phyloP scores from a whole-genome alignment of 2,888 invertebrate genomes.

The Apamea anceps region DNA sequence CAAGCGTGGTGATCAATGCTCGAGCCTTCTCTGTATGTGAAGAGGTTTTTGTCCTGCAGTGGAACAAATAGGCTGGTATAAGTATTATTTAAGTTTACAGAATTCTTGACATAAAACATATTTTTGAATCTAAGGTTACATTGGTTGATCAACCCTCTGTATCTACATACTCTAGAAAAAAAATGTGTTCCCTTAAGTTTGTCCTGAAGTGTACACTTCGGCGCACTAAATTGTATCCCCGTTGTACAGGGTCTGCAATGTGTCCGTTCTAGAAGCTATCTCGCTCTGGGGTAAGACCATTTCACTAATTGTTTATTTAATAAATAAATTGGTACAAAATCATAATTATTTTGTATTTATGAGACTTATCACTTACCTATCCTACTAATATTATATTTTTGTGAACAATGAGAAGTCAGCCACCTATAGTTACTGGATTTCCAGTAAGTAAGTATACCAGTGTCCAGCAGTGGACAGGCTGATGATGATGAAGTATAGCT shows the following conservation, averaged over 20 bases:
- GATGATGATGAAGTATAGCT: no score
- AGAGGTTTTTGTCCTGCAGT: no score
- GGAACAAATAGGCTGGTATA: no score
- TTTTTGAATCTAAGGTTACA: background rate
- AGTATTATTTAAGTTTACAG: no score
- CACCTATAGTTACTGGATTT: no score
- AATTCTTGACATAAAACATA: background rate
- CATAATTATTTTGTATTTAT: background rate
- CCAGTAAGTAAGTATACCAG: no score
- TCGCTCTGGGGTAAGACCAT: conserved; percentile 11
- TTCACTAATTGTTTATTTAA: conserved; percentile 35
- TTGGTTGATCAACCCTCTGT: background rate
- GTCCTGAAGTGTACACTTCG: conserved; percentile 58
- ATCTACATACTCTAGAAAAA: background rate
- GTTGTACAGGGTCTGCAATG: conserved; percentile 46
- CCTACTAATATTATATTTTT: no score
- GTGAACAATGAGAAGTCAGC: no score
- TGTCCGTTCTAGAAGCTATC: conserved; percentile 53
- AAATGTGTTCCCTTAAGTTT: background rate
- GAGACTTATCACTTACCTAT: background rate
- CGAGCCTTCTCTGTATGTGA: no score
- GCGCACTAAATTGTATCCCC: conserved; percentile 63
- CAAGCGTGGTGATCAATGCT: no score
- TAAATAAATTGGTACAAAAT: background rate
- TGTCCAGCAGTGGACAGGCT: no score